Evolutionary conservation across 1,140 invertebrate genomes (phyloP).

Genomic region (Cydia fagiglandana): DNA sequence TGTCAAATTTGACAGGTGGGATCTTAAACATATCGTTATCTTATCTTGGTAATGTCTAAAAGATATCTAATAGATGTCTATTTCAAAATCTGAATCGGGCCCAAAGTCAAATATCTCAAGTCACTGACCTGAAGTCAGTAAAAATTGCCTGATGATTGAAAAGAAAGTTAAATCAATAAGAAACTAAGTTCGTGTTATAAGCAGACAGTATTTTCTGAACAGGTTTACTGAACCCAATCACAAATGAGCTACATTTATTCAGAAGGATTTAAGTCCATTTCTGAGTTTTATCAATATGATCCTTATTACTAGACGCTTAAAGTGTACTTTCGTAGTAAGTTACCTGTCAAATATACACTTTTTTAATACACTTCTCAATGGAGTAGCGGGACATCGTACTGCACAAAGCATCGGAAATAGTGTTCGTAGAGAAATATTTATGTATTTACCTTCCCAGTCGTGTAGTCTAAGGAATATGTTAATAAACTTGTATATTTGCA

Average conservation of each 20-base stretch:
- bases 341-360: background rate
- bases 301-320: background rate
- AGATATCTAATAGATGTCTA: too few relatives aligned
- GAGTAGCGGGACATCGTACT: background rate
- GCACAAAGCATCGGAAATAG: constrained; percentile 17
- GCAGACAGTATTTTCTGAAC: background rate
- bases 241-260: background rate
- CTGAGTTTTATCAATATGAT: background rate
- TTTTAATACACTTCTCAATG: background rate
- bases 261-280: background rate
- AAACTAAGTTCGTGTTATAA: too few relatives aligned
- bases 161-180: too few relatives aligned
- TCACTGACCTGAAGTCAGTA: too few relatives aligned
- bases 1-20: too few relatives aligned
- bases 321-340: background rate
- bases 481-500: background rate
- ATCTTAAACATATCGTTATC: too few relatives aligned
- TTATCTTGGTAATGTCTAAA: too few relatives aligned
- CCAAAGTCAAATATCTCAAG: too few relatives aligned
- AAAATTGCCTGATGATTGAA: too few relatives aligned
- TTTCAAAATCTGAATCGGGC: too few relatives aligned
- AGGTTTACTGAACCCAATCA: constrained; percentile 5
- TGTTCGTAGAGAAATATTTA: constrained; percentile 7
- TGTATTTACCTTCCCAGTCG: background rate
- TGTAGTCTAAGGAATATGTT: background rate